These are phyloP conservation scores for Coelinius sp. DNA, from an alignment of 2,888 invertebrate species.

Conservation along the genomic window DNA sequence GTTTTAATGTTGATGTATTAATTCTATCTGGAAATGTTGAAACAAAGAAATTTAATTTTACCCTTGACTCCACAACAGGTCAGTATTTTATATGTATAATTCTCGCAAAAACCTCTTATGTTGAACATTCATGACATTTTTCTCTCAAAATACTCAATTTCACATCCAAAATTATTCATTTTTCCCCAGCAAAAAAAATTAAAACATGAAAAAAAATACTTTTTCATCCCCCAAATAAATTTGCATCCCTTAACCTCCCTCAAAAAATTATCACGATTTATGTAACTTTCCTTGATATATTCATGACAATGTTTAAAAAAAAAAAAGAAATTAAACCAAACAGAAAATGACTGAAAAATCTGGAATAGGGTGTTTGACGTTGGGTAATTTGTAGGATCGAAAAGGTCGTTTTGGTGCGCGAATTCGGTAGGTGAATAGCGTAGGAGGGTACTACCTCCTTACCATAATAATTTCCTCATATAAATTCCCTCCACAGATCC, in stretches of 20 bases:
- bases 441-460: neutral
- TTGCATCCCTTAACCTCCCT: too few species aligned
- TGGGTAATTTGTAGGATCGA: neutral
- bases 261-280: too few species aligned
- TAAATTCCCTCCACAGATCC: slow-evolving; percentile 16
- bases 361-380: neutral
- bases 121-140: too few species aligned
- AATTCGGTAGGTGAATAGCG: neutral
- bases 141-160: too few species aligned
- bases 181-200: too few species aligned
- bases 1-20: neutral
- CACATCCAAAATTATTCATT: too few species aligned
- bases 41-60: neutral
- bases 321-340: neutral
- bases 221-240: neutral
- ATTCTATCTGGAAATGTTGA: too few species aligned
- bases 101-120: too few species aligned
- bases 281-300: too few species aligned
- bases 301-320: neutral
- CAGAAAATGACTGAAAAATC: neutral
- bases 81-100: neutral
- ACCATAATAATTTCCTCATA: slow-evolving; percentile 24
- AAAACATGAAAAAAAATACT: neutral
- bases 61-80: neutral
- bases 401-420: neutral